Evolutionary conservation across 2,888 invertebrate species (phyloP).

Genomic region (Nemotelus pantherinus): DNA sequence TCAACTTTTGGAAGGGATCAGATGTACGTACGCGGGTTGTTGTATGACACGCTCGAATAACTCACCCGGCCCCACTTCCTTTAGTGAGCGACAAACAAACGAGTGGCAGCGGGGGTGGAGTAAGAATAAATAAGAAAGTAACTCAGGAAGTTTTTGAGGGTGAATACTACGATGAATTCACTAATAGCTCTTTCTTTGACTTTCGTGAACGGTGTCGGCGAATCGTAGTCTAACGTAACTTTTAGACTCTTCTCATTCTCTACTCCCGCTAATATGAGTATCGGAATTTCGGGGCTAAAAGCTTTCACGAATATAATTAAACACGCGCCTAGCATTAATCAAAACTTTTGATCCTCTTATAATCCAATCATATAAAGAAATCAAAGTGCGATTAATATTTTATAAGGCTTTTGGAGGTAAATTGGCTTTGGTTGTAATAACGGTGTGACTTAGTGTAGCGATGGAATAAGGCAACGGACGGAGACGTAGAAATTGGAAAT

Average conservation of each 20-base stretch:
- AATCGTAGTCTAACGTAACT: too few species aligned
- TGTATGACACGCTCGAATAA: too few species aligned
- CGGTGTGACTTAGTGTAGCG: background rate
- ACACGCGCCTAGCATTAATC: slow-evolving; percentile 49
- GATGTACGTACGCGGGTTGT: background rate
- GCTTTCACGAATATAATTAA: slow-evolving; percentile 47
- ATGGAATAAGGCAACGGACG: too few species aligned
- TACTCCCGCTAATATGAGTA: too few species aligned
- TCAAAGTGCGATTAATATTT: slow-evolving; percentile 49
- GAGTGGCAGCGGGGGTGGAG: background rate
- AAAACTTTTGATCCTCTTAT: slow-evolving; percentile 49
- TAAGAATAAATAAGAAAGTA: background rate
- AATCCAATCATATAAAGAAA: slow-evolving; percentile 49
- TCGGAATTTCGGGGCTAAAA: slow-evolving; percentile 3
- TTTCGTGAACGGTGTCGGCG: too few species aligned
- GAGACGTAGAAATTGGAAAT: too few species aligned
- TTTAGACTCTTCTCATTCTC: too few species aligned
- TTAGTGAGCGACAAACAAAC: too few species aligned
- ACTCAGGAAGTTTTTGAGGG: background rate
- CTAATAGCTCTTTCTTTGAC: background rate
- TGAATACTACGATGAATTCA: background rate
- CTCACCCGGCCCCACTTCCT: too few species aligned
- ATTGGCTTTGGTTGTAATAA: slow-evolving; percentile 25
- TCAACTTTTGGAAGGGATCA: slow-evolving; percentile 9
- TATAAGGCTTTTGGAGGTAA: slow-evolving; percentile 21